Evolutionary conservation across 2,797 vertebrate species (phyloP), one percentile per base, ranked within the genome.

Genomic region (Bovichtus variegatus): DNA sequence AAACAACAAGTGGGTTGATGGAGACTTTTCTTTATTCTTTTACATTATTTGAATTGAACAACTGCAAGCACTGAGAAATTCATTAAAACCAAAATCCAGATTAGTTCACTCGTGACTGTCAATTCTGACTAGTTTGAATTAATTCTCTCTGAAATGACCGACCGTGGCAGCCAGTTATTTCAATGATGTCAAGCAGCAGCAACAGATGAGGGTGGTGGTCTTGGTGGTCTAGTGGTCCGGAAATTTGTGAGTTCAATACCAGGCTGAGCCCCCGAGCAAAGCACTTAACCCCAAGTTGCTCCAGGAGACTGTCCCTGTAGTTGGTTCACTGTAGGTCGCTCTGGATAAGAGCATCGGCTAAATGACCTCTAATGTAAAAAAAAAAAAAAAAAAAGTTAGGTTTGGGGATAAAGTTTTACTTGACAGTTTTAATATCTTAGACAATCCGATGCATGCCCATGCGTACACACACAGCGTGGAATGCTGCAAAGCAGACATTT

Each of bases 401-500:
- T 59, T 49, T 19, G 8, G 12, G n/a, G 11, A 23, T 0, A 16
- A 65, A 29, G 27, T 23, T 43, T 16, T 5, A 43, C 60, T 29
- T 64, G 13, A 46, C 47, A 60, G 29, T 65, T 75, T 59, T 8
- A 34, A 71, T 64, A 54, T 59, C 9, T 63, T 11, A 7, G 49
- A 77, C 43, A 54, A 68, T 74, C 11, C 1, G n/a, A 36, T 60
- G 58, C 77, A 78, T 74, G 78, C 60, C 40, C 19, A 2, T 19
- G 12, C 68, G 5, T 50, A 62, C 51, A 59, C 34, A 61, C 40
- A 4, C 49, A n/a, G 25, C 15, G 5, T 57, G 60, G 50, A 84
- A 74, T 76, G 76, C 58, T 71, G 59, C 38, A 67, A 59, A 81
- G 57, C 60, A 54, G 46, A 76, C 29, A 57, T 74, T 74, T 86